Conservation (phyloP, 2,113 vertebrate species). For the Anser brachyrhynchus region DNA sequence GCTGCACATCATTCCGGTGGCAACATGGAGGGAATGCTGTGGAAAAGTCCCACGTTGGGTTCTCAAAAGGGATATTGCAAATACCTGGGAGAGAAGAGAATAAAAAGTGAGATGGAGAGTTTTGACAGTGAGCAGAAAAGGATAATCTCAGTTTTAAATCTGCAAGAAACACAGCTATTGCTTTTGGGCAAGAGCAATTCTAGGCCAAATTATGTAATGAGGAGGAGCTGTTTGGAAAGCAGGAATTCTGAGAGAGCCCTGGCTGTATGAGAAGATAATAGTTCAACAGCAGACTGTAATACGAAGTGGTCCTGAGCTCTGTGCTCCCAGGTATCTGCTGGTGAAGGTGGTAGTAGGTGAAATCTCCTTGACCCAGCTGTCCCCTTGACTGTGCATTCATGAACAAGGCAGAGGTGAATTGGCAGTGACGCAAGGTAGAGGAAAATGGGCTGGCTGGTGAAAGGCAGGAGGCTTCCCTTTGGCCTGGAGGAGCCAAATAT, state of each 20-base stretch:
- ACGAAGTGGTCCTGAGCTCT: neutral
- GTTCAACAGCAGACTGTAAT: neutral
- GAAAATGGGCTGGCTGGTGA: neutral
- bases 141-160: constrained; percentile 68
- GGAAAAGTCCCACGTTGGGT: rapidly evolving
- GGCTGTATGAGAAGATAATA: neutral
- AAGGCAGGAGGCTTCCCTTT: neutral
- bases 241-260: neutral
- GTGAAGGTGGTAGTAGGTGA: neutral
- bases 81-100: constrained; percentile 44
- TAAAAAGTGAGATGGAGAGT: neutral
- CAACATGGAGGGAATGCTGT: rapidly evolving
- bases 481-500: neutral
- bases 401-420: neutral
- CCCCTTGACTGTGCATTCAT: rapidly evolving
- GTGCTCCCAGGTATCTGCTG: rapidly evolving
- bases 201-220: constrained; percentile 71
- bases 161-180: constrained; percentile 63
- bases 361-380: neutral
- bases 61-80: neutral
- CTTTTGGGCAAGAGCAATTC: constrained; percentile 76
- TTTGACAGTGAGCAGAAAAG: constrained; percentile 53
- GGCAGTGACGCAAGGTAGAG: neutral
- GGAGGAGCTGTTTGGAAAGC: constrained; percentile 44
- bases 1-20: rapidly evolving